phyloP scores from a whole-genome alignment of 2,888 invertebrate species.

The Parnassius glacialis region DNA sequence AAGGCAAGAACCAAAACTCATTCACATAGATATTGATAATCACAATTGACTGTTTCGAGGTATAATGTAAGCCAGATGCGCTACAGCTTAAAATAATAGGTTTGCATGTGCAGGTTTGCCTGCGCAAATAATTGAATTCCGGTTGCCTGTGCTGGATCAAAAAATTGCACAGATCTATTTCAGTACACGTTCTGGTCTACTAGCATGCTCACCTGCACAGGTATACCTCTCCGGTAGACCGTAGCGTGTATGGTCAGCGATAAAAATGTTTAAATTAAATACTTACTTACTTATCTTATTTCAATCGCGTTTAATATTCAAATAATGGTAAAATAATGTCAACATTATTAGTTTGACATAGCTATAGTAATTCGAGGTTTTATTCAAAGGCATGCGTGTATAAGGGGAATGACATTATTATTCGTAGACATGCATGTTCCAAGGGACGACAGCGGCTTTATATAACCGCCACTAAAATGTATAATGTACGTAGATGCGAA shows the following conservation, averaged over 20 bases:
- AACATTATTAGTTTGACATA: conserved; percentile 17
- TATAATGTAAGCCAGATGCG: too few relatives aligned
- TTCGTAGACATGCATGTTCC: conserved; percentile 67
- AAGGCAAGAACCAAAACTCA: too few relatives aligned
- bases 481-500: conserved; percentile 20
- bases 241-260: neutral
- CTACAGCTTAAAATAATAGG: too few relatives aligned
- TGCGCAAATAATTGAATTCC: too few relatives aligned
- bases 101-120: too few relatives aligned
- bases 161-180: too few relatives aligned
- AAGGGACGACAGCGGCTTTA: conserved; percentile 38
- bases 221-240: too few relatives aligned
- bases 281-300: neutral
- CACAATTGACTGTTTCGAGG: too few relatives aligned
- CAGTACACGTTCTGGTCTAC: too few relatives aligned
- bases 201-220: too few relatives aligned
- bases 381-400: conserved; percentile 65
- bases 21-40: too few relatives aligned
- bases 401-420: conserved; percentile 55
- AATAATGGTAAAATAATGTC: conserved; percentile 9
- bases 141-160: too few relatives aligned
- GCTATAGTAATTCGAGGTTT: conserved; percentile 46
- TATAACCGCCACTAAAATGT: conserved; percentile 19
- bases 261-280: neutral
- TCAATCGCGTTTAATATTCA: neutral